Base-by-base conservation (phyloP, 2,113 vertebrate species). In the Eudyptes chrysolophus region DNA sequence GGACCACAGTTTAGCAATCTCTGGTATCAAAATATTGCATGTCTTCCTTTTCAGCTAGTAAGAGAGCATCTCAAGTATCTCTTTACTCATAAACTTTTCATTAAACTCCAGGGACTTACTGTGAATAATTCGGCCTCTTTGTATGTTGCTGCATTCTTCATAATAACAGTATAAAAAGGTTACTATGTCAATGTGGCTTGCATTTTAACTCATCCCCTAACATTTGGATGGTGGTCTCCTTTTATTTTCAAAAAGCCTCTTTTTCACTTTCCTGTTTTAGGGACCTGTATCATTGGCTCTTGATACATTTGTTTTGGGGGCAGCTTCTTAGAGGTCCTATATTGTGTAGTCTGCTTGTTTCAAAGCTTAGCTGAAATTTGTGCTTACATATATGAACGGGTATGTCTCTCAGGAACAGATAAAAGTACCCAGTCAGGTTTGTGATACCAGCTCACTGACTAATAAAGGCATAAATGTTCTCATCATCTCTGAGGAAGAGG, bases 341-440 rank as follows among this genome's bases (percentile, higher is more conserved):
- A 13, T 49, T 75, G 15, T 48, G 8, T 11, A 4, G 21, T 88
- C 32, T 57, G 16, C 34, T 58, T 2, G 1, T 92, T 66, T 70
- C 25, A 71, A 68, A 79, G 69, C 38, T 38, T 70, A 66, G 20
- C 20, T 93, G 75, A 51, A 76, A 36, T 48, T 71, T 51, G 9
- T 68, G n/a, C 16, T 72, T 32, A 16, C 0, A 0, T 64, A 13
- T 19, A 8, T 78, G 65, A 55, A 20, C 0, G 1, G 30, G 24
- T 61, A 16, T 29, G 16, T 27, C 13, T 52, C 55, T 71, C 9
- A 6, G 44, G 48, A 77, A 11, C 29, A 51, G 40, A 6, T 71
- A 19, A 29, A 68, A 76, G 30, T 38, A 44, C 42, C 30, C 34
- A 30, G 32, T 64, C 38, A 69, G 29, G 32, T 46, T 61, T 21